phyloP scores from a whole-genome alignment of 2,797 vertebrate genomes.

The Rhinichthys osculus region DNA sequence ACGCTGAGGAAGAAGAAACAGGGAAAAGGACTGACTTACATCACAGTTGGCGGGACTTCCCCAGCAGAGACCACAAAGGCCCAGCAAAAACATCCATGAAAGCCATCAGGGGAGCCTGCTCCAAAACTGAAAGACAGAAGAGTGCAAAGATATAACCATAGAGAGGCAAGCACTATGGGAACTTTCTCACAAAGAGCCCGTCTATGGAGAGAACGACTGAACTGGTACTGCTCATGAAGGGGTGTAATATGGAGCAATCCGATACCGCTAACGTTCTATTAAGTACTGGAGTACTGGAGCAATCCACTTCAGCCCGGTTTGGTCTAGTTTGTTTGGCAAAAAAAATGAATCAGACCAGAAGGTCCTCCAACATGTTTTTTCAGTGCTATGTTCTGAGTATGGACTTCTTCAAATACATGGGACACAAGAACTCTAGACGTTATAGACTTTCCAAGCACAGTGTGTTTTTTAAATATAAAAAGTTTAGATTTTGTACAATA shows the following conservation, averaged over 20 bases:
- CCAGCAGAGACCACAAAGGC: conserved; percentile 29
- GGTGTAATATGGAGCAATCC: neutral
- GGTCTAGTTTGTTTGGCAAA: conserved; percentile 10
- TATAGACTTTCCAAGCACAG: conserved; percentile 23
- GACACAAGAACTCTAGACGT: conserved; percentile 7
- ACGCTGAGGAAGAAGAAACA: conserved; percentile 33
- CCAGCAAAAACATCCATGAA: conserved; percentile 22
- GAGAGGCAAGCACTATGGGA: conserved; percentile 15
- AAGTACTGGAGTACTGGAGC: neutral
- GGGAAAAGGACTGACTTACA: conserved; percentile 35
- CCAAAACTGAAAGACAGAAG: conserved; percentile 41
- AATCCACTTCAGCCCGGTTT: conserved; percentile 21
- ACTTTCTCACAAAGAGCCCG: conserved; percentile 5
- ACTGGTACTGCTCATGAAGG: conserved; percentile 7
- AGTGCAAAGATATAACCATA: conserved; percentile 18
- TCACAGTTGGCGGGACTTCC: conserved; percentile 47
- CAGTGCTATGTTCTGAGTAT: conserved; percentile 17
- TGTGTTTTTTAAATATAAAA: conserved; percentile 30
- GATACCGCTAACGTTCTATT: neutral
- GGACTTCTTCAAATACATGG: neutral
- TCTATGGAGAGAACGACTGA: conserved; percentile 24
- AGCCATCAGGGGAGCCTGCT: conserved; percentile 37
- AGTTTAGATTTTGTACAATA: conserved; percentile 65
- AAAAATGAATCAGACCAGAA: conserved; percentile 32
- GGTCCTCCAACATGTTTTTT: conserved; percentile 23